Percentiles rank a stretch among this genome's conserved stretches.
Evolutionary conservation across 2,797 vertebrate species (phyloP).

Genomic region (Tauraco hartlaubi): DNA sequence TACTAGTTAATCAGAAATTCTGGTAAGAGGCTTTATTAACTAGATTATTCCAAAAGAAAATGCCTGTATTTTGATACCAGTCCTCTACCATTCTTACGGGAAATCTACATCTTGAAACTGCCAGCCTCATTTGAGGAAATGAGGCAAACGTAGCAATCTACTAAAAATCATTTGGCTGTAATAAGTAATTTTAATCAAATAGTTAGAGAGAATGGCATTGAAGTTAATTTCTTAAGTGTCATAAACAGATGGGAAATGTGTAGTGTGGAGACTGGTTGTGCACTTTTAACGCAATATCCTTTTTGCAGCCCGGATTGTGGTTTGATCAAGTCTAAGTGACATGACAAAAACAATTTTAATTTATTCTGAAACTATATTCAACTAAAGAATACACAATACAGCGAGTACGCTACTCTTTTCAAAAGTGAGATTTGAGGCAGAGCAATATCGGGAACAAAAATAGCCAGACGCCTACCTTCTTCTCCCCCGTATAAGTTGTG

Average conservation of each 20-base stretch:
- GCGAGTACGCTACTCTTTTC: not conserved
- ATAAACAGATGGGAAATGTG: conserved; percentile 45
- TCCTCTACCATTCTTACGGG: not conserved
- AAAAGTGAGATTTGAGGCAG: not conserved
- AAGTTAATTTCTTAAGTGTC: conserved; percentile 37
- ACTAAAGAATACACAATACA: not conserved
- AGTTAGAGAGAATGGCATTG: conserved; percentile 41
- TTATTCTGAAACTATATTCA: conserved; percentile 50
- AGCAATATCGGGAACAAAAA: not conserved
- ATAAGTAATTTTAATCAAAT: conserved; percentile 69
- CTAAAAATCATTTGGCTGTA: conserved; percentile 55
- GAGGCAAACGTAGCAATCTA: conserved; percentile 53
- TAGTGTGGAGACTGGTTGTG: not conserved
- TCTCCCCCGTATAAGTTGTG: not conserved
- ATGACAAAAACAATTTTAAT: conserved; percentile 58
- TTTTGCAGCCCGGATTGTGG: not conserved
- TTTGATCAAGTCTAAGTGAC: conserved; percentile 52
- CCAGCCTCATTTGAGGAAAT: conserved; percentile 39
- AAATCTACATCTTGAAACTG: conserved; percentile 37
- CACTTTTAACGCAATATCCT: not conserved
- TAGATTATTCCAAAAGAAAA: conserved; percentile 14
- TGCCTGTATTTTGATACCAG: not conserved
- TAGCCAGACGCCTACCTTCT: not conserved
- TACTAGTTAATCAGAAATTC: not conserved
- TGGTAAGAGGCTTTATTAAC: not conserved